Evolutionary conservation across 2,888 invertebrate species (phyloP), one percentile per base, ranked within the genome.

Genomic region (Rhyacophila evoluta): DNA sequence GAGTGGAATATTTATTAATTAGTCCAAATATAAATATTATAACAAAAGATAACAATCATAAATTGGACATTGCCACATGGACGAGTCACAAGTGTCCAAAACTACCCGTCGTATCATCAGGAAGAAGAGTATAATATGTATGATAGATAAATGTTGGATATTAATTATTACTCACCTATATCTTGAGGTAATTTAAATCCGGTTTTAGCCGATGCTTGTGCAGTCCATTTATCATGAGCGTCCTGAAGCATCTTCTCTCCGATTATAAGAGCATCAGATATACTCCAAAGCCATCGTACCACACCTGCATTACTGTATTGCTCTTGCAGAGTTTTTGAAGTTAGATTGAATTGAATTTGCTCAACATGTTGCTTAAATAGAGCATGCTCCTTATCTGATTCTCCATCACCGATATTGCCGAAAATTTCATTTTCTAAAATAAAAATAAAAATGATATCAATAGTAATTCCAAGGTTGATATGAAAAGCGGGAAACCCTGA

Each of bases 291-390:
- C 75, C 86, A 86, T 0, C 86, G 86, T 0, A 90, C 87, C 1
- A 88, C 86, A 1, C 86, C 89, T 69, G 88, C 86, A 0, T 85
- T 76, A 1, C 85, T 84, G 38, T 85, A 85, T 71, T 90, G 90
- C 75, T 88, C 89, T 83, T 92, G 92, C 2, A 93, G 86, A 0
- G 91, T 91, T 0, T 93, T 92, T 0, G 94, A 92, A 0, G 94
- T 94, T 38, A 95, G 87, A 79, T 94, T 93, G 29, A 95, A 85
- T 84, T 97, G 96, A 76, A 96, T 92, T 83, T 94, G 94, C 84
- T 96, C 96, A 81, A 95, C 93, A 86, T 94, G 94, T 79, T 93
- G 93, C 83, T 95, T 95, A 85, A 97, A 96, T 72, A 90, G 87
- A 38, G 91, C 89, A 84, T 95, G 94, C 82, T 95, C 95, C 81